These are phyloP conservation scores for Drosophila melanica DNA, from an alignment of 1,140 invertebrate species.

Conservation along the genomic window DNA sequence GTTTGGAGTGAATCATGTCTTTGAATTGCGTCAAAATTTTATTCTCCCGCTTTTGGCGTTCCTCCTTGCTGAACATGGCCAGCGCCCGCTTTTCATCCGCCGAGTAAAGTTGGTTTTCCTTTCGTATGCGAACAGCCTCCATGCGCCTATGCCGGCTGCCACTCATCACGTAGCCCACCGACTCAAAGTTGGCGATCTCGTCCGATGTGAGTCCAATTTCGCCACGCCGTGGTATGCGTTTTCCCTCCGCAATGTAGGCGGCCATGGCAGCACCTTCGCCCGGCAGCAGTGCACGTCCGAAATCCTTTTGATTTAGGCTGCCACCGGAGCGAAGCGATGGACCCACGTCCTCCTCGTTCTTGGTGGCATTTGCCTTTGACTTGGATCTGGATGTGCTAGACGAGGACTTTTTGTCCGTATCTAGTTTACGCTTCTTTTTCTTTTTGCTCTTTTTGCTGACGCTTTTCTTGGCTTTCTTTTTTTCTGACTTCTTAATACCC, in stretches of 20 bases:
- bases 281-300: constrained; percentile 95
- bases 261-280: constrained; percentile 99
- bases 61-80: constrained; percentile 99
- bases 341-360: constrained; percentile 88
- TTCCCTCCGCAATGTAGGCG: constrained; percentile 98
- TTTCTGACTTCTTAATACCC: constrained; percentile 75
- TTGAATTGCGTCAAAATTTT: constrained; percentile 97
- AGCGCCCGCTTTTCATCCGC: constrained; percentile 99
- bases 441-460: constrained; percentile 84
- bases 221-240: constrained; percentile 98
- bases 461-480: constrained; percentile 84
- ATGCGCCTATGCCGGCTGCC: constrained; percentile 99
- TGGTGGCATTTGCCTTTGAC: constrained; percentile 80
- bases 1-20: constrained; percentile 92
- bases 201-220: constrained; percentile 99
- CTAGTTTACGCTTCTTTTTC: constrained; percentile 86
- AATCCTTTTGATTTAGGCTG: constrained; percentile 90
- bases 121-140: constrained; percentile 99
- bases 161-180: constrained; percentile 99
- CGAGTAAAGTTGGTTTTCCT: constrained; percentile 99
- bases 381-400: constrained; percentile 46
- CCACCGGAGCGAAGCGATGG: constrained; percentile 89
- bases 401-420: constrained; percentile 52
- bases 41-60: constrained; percentile 97
- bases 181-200: constrained; percentile 96